A percentile compares a stretch with the other conserved stretches of the same genome.
Evolutionary conservation across 2,797 vertebrate genomes (phyloP).

Genomic region (Vultur gryphus): DNA sequence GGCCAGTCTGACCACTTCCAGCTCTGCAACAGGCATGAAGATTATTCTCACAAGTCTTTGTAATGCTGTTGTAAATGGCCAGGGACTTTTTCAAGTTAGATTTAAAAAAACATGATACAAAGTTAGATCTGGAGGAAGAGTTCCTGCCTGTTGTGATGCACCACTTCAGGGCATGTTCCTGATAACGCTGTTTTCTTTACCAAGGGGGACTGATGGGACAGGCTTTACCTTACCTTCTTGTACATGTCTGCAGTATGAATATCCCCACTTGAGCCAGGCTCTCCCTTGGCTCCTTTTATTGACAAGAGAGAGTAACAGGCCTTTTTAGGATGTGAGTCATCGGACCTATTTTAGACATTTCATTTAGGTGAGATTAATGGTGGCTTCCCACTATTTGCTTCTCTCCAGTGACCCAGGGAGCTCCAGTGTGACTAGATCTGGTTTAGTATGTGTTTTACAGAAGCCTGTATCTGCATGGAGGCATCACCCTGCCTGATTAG

Average conservation of each 20-base stretch:
- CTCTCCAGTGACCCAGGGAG: not conserved
- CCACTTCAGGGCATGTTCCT: not conserved
- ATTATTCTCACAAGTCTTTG: not conserved
- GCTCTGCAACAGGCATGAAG: not conserved
- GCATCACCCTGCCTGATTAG: no score
- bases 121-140: not conserved
- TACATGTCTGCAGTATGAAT: not conserved
- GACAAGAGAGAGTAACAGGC: not conserved
- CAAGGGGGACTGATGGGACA: not conserved
- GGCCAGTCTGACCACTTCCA: not conserved
- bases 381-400: not conserved
- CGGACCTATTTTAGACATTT: not conserved
- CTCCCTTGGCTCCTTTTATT: not conserved
- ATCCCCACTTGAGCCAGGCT: not conserved
- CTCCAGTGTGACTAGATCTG: not conserved
- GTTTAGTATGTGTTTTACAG: not conserved
- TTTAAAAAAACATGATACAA: not conserved
- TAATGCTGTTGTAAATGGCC: not conserved
- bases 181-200: not conserved
- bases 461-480: not conserved
- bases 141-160: not conserved
- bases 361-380: not conserved
- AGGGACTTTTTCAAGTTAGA: not conserved
- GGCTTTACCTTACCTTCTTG: not conserved
- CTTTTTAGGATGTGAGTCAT: not conserved